phyloP scores from a whole-genome alignment of 2,113 vertebrate species.

The Heptranchias perlo region DNA sequence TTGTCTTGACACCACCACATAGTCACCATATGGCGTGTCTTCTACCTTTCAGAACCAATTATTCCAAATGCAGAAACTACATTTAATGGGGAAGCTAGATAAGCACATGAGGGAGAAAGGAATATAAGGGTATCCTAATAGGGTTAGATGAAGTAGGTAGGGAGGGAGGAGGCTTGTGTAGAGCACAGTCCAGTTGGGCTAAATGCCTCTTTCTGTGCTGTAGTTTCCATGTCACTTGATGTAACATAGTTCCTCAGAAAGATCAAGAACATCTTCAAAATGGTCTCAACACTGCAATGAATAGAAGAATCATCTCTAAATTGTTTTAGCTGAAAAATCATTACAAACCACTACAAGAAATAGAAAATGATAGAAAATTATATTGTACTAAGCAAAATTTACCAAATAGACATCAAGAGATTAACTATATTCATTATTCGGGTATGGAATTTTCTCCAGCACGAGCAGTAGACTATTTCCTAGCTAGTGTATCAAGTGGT shows the following conservation, averaged over 20 bases:
- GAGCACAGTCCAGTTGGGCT: no score
- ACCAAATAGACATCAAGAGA: neutral
- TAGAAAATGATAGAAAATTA: neutral
- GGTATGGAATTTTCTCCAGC: neutral
- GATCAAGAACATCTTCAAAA: neutral
- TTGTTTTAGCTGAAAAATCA: neutral
- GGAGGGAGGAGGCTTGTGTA: no score
- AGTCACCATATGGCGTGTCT: neutral
- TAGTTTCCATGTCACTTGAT: no score
- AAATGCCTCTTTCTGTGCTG: no score
- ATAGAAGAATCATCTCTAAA: neutral
- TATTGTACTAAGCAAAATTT: neutral
- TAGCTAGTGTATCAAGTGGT: neutral
- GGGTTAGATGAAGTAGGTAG: no score
- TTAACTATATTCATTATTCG: neutral
- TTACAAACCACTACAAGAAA: neutral
- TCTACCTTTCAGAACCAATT: constrained; percentile 8
- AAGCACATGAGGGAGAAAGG: no score
- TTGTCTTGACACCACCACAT: constrained; percentile 6
- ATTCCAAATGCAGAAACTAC: neutral
- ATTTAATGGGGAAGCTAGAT: no score
- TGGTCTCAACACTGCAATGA: neutral
- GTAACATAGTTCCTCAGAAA: neutral
- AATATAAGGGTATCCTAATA: no score
- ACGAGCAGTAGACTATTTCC: neutral